These are phyloP conservation scores for Exaiptasia diaphana DNA, from an alignment of 64 coral and sea anemone genomes.

Conservation along the genomic window DNA sequence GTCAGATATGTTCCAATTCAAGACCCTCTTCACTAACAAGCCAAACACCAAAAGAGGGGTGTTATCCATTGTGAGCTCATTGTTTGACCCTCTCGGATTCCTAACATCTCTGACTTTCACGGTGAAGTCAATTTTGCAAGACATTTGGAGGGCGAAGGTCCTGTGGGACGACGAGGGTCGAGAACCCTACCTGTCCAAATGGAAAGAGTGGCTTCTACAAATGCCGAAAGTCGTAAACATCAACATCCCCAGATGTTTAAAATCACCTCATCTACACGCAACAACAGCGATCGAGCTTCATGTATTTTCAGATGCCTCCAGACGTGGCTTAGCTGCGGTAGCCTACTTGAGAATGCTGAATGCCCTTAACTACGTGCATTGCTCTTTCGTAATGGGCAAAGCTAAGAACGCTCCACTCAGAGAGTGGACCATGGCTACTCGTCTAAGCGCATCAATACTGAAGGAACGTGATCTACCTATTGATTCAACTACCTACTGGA, in stretches of 20 bases:
- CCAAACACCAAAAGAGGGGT: neutral
- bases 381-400: conserved; percentile 37
- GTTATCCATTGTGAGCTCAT: neutral
- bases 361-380: neutral
- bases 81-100: conserved; percentile 31
- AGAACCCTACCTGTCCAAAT: neutral
- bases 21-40: neutral
- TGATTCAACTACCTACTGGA: neutral
- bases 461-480: conserved; percentile 14
- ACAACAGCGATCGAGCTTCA: neutral
- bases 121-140: conserved; percentile 17
- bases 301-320: neutral
- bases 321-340: neutral
- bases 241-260: neutral
- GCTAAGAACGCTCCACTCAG: conserved; percentile 26
- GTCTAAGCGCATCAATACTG: neutral
- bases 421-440: conserved; percentile 30
- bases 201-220: neutral
- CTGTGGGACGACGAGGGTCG: neutral
- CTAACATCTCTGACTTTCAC: neutral
- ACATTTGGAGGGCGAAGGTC: neutral
- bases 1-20: conserved; percentile 7
- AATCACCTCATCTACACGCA: neutral
- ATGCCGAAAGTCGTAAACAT: neutral
- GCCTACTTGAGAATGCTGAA: conserved; percentile 18